Conservation (phyloP, 2,797 vertebrate species). For the Coilia nasus region DNA sequence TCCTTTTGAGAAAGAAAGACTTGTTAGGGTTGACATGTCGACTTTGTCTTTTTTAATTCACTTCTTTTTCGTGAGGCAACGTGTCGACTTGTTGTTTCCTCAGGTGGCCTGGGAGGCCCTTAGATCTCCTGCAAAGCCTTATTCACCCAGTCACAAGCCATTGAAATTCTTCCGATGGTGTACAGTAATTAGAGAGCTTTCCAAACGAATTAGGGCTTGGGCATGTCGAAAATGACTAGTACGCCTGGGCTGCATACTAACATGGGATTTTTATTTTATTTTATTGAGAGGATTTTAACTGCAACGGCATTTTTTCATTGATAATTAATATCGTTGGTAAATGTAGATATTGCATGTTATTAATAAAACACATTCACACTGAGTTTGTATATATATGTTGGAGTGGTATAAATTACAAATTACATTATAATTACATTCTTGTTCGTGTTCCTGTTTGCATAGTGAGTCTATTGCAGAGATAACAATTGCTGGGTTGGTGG, state of each 20-base stretch:
- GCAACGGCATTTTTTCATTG: neutral
- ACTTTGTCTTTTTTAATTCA: constrained; percentile 18
- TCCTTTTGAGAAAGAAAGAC: constrained; percentile 81
- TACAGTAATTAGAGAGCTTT: constrained; percentile 65
- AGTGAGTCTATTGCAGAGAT: neutral
- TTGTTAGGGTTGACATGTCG: constrained; percentile 86
- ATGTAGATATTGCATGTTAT: neutral
- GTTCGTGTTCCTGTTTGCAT: neutral
- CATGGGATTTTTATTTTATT: neutral
- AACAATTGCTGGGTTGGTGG: neutral
- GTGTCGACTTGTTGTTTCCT: constrained; percentile 53
- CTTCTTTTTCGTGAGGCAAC: constrained; percentile 22
- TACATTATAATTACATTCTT: no score
- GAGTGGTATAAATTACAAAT: neutral
- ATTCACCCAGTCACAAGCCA: constrained; percentile 52
- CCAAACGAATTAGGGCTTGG: constrained; percentile 66
- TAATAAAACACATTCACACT: neutral
- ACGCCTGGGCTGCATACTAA: constrained; percentile 53
- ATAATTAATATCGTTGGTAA: neutral
- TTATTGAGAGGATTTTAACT: neutral
- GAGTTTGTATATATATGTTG: neutral
- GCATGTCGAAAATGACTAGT: constrained; percentile 53
- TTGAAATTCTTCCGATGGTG: constrained; percentile 60
- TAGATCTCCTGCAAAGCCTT: constrained; percentile 48
- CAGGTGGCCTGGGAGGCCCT: constrained; percentile 62